Evolutionary conservation across 2,888 invertebrate genomes (phyloP).

Genomic region (Drosophila barbarae): DNA sequence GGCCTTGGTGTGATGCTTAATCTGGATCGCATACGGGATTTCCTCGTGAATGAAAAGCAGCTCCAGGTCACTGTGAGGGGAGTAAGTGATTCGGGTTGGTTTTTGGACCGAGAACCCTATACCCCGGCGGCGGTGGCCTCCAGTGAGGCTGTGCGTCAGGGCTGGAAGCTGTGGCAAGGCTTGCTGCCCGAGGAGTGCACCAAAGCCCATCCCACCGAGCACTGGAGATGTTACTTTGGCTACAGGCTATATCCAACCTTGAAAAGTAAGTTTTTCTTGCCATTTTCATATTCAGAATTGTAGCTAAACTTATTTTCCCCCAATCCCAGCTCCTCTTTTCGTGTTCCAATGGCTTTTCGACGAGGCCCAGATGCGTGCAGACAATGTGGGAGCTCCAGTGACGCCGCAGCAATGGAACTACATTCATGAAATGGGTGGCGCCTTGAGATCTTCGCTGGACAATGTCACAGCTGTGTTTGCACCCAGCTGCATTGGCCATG

Average conservation of each 20-base stretch:
- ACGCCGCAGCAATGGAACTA: constrained; percentile 96
- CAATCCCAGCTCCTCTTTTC: constrained; percentile 87
- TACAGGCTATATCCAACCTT: constrained; percentile 92
- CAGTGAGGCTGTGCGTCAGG: constrained; percentile 85
- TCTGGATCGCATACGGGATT: constrained; percentile 88
- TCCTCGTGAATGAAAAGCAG: constrained; percentile 83
- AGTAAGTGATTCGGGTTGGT: constrained; percentile 96
- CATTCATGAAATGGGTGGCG: constrained; percentile 93
- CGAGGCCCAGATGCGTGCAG: constrained; percentile 95
- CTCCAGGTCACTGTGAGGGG: constrained; percentile 87
- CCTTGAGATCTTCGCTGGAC: constrained; percentile 88
- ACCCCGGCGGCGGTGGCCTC: constrained; percentile 83
- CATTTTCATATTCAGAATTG: background rate
- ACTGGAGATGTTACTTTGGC: constrained; percentile 96
- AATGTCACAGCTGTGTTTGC: constrained; percentile 95
- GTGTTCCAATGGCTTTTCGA: constrained; percentile 97
- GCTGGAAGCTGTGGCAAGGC: constrained; percentile 89
- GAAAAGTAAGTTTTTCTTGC: constrained; percentile 82
- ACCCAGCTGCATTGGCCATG: constrained; percentile 95
- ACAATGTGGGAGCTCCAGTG: constrained; percentile 93
- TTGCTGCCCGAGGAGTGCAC: constrained; percentile 89
- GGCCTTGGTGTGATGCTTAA: constrained; percentile 96
- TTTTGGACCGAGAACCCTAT: constrained; percentile 91
- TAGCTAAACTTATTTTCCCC: constrained; percentile 63
- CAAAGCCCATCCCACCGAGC: constrained; percentile 85